phyloP scores from a whole-genome alignment of 2,113 vertebrate species.

The Dipodomys merriami region DNA sequence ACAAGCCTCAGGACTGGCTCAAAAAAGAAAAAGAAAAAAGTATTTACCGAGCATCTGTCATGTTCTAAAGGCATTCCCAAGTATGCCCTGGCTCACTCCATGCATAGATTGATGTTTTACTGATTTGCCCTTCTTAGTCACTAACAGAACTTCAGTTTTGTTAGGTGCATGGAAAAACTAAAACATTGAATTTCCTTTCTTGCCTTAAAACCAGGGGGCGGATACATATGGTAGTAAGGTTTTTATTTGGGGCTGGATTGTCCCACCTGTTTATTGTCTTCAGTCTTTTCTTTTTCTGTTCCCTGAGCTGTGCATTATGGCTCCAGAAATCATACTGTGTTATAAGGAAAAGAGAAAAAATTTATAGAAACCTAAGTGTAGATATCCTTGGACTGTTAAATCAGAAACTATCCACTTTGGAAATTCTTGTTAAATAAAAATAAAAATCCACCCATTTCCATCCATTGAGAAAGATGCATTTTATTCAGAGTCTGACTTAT shows the following conservation, averaged over 20 bases:
- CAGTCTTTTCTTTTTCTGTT: not conserved
- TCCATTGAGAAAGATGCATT: no score
- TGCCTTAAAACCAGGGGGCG: not conserved
- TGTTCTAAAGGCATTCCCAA: no score
- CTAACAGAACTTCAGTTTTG: not conserved
- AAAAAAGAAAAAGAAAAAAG: not conserved
- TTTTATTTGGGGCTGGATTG: not conserved
- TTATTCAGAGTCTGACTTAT: no score
- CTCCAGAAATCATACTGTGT: not conserved
- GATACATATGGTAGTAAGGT: not conserved
- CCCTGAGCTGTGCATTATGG: not conserved
- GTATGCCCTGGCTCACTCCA: not conserved
- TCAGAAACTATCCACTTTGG: not conserved
- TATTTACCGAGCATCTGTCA: not conserved
- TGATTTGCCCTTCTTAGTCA: not conserved
- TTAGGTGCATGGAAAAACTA: not conserved
- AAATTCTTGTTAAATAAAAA: conserved; percentile 21
- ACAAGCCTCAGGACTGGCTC: no score
- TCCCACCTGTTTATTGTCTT: not conserved
- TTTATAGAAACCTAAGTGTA: not conserved
- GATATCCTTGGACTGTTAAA: not conserved
- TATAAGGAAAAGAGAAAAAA: not conserved
- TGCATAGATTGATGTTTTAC: not conserved
- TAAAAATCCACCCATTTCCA: not conserved
- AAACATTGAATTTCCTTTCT: not conserved